Evolutionary conservation across 2,113 vertebrate genomes (phyloP), one percentile per base, ranked within the genome.

Genomic region (Podocnemis expansa): DNA sequence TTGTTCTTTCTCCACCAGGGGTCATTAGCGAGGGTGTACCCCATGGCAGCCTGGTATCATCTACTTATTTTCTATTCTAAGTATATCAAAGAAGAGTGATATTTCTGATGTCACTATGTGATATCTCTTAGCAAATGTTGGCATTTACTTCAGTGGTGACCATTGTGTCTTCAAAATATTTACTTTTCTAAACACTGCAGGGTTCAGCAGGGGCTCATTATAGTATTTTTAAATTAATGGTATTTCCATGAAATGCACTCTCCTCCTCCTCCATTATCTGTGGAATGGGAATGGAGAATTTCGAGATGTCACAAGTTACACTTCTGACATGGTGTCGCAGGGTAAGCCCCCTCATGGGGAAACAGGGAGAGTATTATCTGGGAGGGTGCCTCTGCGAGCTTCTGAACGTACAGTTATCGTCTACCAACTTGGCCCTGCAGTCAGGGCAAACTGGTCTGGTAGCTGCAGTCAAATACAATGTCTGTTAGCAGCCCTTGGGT

Each of bases 231-330:
- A 0, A 1, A 0, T 19, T 9, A 6, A 41, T 6, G 13, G 10
- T 47, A 47, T 47, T 47, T 47, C 47, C 10, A 47, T 47, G 47
- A 47, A 47, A 0, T 1, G 2, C 41, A 6, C 19, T 2, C 73
- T 34, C 25, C 27, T n/a, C 52, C 76, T 47, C n/a, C n/a, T n/a
- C n/a, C n/a, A n/a, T n/a, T 7, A 2, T 29, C 2, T 29, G 6
- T 12, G 2, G 10, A 21, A 1, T 31, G 0, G 0, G 47, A 3
- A 1, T 3, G 1, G 3, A 2, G 31, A 67, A 47, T 47, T 2
- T 1, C 54, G 41, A 78, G 16, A 12, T 2, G 34, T 24, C 14
- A 7, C 1, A 47, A 47, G 38, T 12, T 11, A 5, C 2, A 0
- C 75, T 31, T 58, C 1, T 13, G 6, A 19, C 85, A 17, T 0